A percentile compares a stretch with the other conserved stretches of the same genome.
phyloP scores from a whole-genome alignment of 2,888 invertebrate genomes.

The Vannuccia rotundouncinata region DNA sequence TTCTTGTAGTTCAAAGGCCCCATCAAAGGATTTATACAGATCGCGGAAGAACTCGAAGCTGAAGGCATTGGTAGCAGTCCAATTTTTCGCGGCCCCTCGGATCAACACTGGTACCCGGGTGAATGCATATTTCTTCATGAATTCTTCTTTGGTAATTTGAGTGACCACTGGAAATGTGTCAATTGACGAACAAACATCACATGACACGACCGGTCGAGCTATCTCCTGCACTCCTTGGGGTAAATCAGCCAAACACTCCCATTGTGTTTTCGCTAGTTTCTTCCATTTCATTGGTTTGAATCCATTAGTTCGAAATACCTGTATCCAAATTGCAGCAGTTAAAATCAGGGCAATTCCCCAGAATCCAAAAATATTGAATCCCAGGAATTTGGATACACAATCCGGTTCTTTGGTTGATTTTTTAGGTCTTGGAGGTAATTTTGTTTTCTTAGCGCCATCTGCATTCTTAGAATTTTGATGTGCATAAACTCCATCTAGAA shows the following conservation, averaged over 20 bases:
- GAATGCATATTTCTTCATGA: conserved; percentile 70
- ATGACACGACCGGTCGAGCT: neutral
- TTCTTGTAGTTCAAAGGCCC: conserved; percentile 68
- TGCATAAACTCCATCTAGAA: neutral
- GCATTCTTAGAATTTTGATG: neutral
- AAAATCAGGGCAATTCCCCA: neutral
- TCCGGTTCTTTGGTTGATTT: neutral
- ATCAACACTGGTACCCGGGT: conserved; percentile 72
- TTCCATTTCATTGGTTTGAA: neutral
- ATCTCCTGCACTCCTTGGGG: neutral
- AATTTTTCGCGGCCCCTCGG: conserved; percentile 68
- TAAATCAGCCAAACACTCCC: neutral
- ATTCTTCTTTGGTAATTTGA: conserved; percentile 64
- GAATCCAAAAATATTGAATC: conserved; percentile 12
- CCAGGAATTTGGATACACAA: neutral
- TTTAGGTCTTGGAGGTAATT: neutral
- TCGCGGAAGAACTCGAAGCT: conserved; percentile 47
- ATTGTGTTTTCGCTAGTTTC: neutral
- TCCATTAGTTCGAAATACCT: neutral
- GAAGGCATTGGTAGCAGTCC: conserved; percentile 65
- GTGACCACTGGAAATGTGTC: neutral
- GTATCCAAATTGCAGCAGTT: neutral
- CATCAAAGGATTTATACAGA: conserved; percentile 51
- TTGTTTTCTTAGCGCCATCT: neutral
- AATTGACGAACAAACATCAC: neutral